These are phyloP conservation scores for Macaria liturata DNA, from an alignment of 2,888 invertebrate genomes.

Conservation along the genomic window DNA sequence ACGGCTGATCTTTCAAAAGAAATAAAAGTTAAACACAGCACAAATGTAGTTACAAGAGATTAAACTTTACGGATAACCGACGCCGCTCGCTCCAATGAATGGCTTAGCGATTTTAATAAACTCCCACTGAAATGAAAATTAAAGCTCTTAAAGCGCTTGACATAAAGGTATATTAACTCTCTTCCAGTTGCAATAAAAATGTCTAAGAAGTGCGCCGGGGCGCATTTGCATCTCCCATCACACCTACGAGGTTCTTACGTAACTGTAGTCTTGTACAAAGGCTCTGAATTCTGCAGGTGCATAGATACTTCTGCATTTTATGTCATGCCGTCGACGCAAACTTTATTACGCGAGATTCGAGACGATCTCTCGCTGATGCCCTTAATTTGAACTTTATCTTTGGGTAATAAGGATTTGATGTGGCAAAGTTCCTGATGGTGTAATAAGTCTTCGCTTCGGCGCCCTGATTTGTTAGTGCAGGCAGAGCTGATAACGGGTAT, in stretches of 20 bases:
- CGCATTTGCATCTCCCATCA: conserved; percentile 61
- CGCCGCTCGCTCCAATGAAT: conserved; percentile 21
- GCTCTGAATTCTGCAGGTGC: conserved; percentile 34
- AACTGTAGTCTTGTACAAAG: conserved; percentile 11
- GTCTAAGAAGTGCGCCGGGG: conserved; percentile 54
- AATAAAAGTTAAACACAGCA: conserved; percentile 17
- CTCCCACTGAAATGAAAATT: conserved; percentile 43
- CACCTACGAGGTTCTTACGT: conserved; percentile 4
- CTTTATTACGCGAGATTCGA: conserved; percentile 45
- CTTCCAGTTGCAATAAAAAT: conserved; percentile 62
- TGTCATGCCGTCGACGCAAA: conserved; percentile 45
- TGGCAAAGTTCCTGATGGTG: conserved; percentile 31
- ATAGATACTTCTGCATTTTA: conserved; percentile 53
- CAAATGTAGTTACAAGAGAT: conserved; percentile 15
- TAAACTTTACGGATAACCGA: conserved; percentile 22
- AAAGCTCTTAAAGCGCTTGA: conserved; percentile 55
- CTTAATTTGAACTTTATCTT: conserved; percentile 31
- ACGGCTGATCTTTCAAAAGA: not conserved
- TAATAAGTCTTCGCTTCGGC: conserved; percentile 35
- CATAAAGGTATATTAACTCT: conserved; percentile 67
- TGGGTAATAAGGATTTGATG: conserved; percentile 40
- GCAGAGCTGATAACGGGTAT: conserved; percentile 60
- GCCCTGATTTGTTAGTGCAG: conserved; percentile 50
- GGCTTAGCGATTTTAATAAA: conserved; percentile 36
- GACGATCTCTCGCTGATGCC: conserved; percentile 35